Base-by-base conservation (phyloP, 2,113 vertebrate species). In the Eretmodus cyanostictus region DNA sequence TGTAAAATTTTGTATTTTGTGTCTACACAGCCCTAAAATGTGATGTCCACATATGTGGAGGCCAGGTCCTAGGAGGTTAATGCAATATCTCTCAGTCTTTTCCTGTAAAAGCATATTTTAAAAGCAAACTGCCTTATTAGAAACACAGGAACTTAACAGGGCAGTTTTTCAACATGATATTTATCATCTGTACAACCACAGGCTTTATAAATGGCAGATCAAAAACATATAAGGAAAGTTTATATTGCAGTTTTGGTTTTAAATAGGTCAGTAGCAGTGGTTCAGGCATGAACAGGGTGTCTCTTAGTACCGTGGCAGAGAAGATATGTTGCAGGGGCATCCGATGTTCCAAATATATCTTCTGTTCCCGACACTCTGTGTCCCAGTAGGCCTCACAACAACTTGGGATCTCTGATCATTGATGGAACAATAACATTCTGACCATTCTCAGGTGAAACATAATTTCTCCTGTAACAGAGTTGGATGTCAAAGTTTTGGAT, bases 141-240 rank as follows among this genome's bases (percentile, higher is more conserved):
- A 81, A 54, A 90, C 42, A 4, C 7, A 55, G 45, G 81, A 51
- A 79, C 63, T 42, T 82, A 78, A 82, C 22, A 5, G 40, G 68
- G 76, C 61, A 53, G 29, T 92, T 89, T 90, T 55, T 89, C 88
- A 92, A 82, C 59, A 81, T n/a, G 73, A 78, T 78, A 66, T 90
- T 90, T 90, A 80, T 27, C 24, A 85, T 84, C 29, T 79, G 42
- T 86, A 81, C n/a, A 71, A 82, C 7, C 73, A 31, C 4, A 5
- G 24, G 27, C 29, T 78, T 78, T n/a, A 51, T 51, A 49, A 31
- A 29, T 78, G 45, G 27, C 27, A 78, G 73, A 78, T 78, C 45
- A 49, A 78, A 13, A 31, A 29, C 10, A 45, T 27, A 73, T 27
- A 45, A 31, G 17, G 73, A 19, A 49, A 19, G 9, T 49, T 31